These are phyloP conservation scores for Nycticebus coucang DNA, from an alignment of 2,113 vertebrate species.

Conservation along the genomic window DNA sequence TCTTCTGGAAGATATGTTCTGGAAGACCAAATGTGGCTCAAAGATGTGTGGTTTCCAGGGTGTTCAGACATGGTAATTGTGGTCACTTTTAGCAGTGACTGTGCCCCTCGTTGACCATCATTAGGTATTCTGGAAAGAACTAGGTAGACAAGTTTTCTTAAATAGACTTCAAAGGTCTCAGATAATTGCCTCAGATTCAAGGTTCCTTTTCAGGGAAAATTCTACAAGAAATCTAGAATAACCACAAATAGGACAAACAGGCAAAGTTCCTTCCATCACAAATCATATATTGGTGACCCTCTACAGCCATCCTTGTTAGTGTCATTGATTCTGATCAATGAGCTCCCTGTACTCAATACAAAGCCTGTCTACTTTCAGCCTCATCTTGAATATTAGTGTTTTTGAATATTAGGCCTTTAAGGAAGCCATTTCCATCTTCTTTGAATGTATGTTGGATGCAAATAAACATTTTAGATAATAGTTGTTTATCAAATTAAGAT, in stretches of 20 bases:
- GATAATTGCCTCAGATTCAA: background rate
- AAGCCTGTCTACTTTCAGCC: background rate
- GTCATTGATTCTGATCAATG: background rate
- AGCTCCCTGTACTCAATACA: background rate
- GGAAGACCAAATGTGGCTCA: background rate
- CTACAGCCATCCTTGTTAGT: background rate
- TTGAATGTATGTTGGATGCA: background rate
- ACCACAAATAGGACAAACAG: background rate
- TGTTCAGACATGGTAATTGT: background rate
- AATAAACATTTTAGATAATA: background rate
- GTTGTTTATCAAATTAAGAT: conserved; percentile 15
- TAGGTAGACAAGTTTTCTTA: background rate
- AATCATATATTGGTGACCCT: background rate
- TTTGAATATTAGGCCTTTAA: background rate
- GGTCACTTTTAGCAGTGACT: background rate
- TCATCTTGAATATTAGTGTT: background rate
- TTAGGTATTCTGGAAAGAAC: background rate
- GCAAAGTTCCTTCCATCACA: background rate
- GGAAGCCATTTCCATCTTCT: background rate
- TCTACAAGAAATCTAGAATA: background rate
- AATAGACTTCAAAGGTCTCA: background rate
- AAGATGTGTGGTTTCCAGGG: background rate
- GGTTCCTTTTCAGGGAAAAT: background rate
- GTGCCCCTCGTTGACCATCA: background rate
- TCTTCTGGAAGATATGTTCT: background rate